phyloP scores from a whole-genome alignment of 2,797 vertebrate species.

The Macrochelys suwanniensis region DNA sequence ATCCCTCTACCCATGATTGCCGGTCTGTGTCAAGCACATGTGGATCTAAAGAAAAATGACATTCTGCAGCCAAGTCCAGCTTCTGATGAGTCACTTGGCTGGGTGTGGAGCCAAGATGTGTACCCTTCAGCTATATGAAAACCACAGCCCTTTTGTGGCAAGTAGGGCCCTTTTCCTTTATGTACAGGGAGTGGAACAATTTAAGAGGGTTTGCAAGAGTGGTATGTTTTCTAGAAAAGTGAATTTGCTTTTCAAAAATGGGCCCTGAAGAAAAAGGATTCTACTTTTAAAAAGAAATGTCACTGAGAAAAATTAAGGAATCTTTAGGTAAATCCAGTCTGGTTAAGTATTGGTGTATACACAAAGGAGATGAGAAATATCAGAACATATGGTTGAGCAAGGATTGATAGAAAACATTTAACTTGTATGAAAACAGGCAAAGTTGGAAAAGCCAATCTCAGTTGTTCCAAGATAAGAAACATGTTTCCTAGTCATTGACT shows the following conservation, averaged over 20 bases:
- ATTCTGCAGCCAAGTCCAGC: constrained; percentile 60
- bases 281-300: background rate
- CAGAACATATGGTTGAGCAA: background rate
- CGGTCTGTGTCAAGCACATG: constrained; percentile 65
- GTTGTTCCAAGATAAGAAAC: background rate
- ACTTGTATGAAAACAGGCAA: background rate
- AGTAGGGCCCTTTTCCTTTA: constrained; percentile 57
- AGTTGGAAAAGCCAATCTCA: background rate
- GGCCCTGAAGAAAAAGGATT: constrained; percentile 20
- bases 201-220: constrained; percentile 37
- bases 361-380: constrained; percentile 8
- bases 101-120: constrained; percentile 70
- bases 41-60: constrained; percentile 60
- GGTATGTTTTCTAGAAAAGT: constrained; percentile 52
- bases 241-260: constrained; percentile 29
- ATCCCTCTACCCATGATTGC: constrained; percentile 58
- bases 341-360: background rate
- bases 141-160: constrained; percentile 68
- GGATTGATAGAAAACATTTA: background rate
- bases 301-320: constrained; percentile 5
- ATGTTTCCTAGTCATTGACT: background rate
- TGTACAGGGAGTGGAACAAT: constrained; percentile 60
- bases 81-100: constrained; percentile 63
- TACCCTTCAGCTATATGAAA: constrained; percentile 73
- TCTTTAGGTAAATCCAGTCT: background rate